Evolutionary conservation across 2,888 invertebrate genomes (phyloP).

Genomic region (Odontothrips loti): DNA sequence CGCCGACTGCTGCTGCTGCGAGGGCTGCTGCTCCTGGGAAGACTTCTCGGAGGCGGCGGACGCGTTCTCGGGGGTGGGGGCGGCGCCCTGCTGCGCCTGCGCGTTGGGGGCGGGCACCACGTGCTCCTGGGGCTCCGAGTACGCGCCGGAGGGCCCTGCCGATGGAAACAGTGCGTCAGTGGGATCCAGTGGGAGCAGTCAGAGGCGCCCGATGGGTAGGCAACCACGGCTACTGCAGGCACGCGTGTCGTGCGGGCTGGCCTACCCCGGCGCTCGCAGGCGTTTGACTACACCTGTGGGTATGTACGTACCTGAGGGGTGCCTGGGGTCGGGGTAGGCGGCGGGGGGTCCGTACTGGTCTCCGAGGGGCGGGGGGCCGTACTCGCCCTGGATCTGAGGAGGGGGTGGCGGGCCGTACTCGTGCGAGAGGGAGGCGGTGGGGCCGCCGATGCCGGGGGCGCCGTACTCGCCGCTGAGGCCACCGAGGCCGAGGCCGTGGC

Average conservation of each 20-base stretch:
- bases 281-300: neutral
- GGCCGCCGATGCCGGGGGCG: constrained; percentile 48
- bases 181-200: neutral
- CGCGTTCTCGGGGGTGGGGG: constrained; percentile 44
- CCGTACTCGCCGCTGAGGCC: constrained; percentile 50
- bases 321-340: constrained; percentile 81
- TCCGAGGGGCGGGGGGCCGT: constrained; percentile 65
- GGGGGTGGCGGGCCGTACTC: constrained; percentile 65
- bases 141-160: constrained; percentile 70
- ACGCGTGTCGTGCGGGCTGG: too few relatives aligned
- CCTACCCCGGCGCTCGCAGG: too few relatives aligned
- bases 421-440: constrained; percentile 50
- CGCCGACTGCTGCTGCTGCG: constrained; percentile 42
- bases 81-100: constrained; percentile 51
- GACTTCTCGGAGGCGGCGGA: constrained; percentile 48
- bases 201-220: neutral
- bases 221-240: too few relatives aligned
- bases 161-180: neutral
- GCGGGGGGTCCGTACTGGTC: constrained; percentile 67
- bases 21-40: constrained; percentile 36
- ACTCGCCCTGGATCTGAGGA: constrained; percentile 56
- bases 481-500: constrained; percentile 52
- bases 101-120: constrained; percentile 79
- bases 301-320: constrained; percentile 55
- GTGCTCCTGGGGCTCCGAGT: constrained; percentile 73